phyloP scores from a whole-genome alignment of 1,140 invertebrate genomes.

The Tenebrio molitor region DNA sequence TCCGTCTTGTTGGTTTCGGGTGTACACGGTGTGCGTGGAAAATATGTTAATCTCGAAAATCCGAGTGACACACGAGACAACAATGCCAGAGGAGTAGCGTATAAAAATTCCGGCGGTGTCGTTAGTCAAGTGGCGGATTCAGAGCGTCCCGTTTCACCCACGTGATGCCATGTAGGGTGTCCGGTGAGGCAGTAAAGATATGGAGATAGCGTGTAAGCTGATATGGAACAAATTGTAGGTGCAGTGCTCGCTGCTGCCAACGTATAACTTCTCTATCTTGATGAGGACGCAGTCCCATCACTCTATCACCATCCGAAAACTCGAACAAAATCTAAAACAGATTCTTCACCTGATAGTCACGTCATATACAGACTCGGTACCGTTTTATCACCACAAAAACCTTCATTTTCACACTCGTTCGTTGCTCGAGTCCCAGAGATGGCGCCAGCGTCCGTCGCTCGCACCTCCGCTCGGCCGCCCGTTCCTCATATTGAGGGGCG shows the following conservation, averaged over 20 bases:
- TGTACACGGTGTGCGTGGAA: background rate
- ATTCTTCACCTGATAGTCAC: too few relatives aligned
- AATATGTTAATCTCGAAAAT: slow-evolving; percentile 48
- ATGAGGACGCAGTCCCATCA: slow-evolving; percentile 47
- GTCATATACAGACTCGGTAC: too few relatives aligned
- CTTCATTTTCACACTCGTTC: too few relatives aligned
- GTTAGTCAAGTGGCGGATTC: slow-evolving; percentile 56
- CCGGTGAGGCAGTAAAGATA: slow-evolving; percentile 62
- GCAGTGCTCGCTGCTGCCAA: slow-evolving; percentile 59
- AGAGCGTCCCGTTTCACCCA: slow-evolving; percentile 55
- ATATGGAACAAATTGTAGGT: slow-evolving; percentile 65
- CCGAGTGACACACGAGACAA: slow-evolving; percentile 45
- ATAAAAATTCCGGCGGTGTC: slow-evolving; percentile 52
- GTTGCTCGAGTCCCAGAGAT: too few relatives aligned
- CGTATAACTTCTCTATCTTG: slow-evolving; percentile 59
- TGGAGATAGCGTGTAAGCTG: slow-evolving; percentile 62
- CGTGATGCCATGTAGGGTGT: slow-evolving; percentile 61
- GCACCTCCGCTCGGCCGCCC: too few relatives aligned
- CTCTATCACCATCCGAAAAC: too few relatives aligned
- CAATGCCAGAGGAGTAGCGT: slow-evolving; percentile 48
- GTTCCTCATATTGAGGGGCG: too few relatives aligned
- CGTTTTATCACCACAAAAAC: too few relatives aligned
- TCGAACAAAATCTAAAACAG: too few relatives aligned
- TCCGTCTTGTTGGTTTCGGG: background rate
- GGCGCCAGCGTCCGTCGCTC: too few relatives aligned